Base-by-base conservation (phyloP, 2,797 vertebrate species). In the Cyprinodon diabolis region DNA sequence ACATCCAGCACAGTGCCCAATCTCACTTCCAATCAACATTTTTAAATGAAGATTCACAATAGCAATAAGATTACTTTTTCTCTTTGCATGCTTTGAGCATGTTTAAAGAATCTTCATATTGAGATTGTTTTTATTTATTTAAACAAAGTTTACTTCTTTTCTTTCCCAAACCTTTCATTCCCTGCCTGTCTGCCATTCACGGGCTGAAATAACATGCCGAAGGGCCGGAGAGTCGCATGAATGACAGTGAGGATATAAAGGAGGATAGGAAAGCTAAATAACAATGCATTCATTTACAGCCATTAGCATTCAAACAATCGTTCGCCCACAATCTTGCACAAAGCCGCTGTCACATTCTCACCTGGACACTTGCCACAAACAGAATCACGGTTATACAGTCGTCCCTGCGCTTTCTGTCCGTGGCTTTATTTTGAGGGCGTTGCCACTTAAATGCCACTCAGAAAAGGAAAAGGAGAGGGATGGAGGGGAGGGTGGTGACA, bases 361-460 rank as follows among this genome's bases (percentile, higher is more conserved):
- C 89, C 90, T 92, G 90, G 87, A 90, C 69, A 68, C 78, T 49
- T 10, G 84, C 91, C 90, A 91, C 79, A 75, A 60, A 80, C 81
- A 84, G 75, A 82, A 78, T 68, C 72, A 57, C 79, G 70, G 73
- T 77, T 66, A 83, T 47, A 70, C 78, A 71, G 69, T 77, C 78
- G 75, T 47, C 63, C 47, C 23, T 9, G 58, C 10, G 77, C 77
- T 80, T 89, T 88, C 79, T 74, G 80, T 87, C 80, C 72, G 7
- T 19, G 84, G 76, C 71, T 48, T 86, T 87, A 82, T 86, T 87
- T 71, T 58, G 82, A 86, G 76, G 58, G 69, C 48, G 0, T 72
- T 45, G 45, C 66, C 79, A 79, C 89, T 91, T 84, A 93, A 94
- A 92, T 93, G 91, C 91, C 92, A 94, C 76, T 85, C 68, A 49